Base-by-base conservation (phyloP, 2,113 vertebrate species). In the Aviceda subcristata region DNA sequence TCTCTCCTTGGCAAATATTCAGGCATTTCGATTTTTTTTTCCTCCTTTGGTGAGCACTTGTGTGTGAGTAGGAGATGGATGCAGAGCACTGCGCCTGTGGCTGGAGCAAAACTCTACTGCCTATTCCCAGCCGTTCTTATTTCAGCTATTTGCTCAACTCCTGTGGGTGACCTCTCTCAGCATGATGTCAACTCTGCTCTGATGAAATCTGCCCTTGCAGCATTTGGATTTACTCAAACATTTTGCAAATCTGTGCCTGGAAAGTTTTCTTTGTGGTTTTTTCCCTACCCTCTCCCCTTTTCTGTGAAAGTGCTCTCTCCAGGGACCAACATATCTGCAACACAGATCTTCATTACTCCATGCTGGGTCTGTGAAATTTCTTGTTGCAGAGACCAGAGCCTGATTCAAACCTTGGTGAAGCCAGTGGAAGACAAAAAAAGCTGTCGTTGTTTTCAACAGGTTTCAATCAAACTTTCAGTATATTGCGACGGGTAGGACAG, bases 121-220 rank as follows among this genome's bases (percentile, higher is more conserved):
- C 43, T 82, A 21, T 89, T 95, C 84, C 77, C 92, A 87, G 91
- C 83, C 12, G 0, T 90, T 90, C 94, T 77, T 53, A 26, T 24
- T 57, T 60, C 80, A 89, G 95, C 77, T 92, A 30, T 97, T 97
- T 95, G 87, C 94, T 96, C 94, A 82, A 71, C 92, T 97, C 91
- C 95, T 88, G 89, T 87, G 95, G 87, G 95, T 95, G 97, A 97
- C 95, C 94, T 92, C 90, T 96, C 91, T 96, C 92, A 91, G 94
- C 50, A 10, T 72, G 86, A 94, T 95, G 91, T 94, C 92, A 94
- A 11, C 84, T 66, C 48, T 50, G 77, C 62, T 95, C 95, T 97
- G 94, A 94, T 89, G 94, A 95, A 96, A 97, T 97, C 95, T 95
- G 94, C 93, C 84, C 96, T 96, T 64, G 77, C 62, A 88, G 74